Evolutionary conservation across 2,797 vertebrate species (phyloP).

Genomic region (Gymnopithys bicolor): DNA sequence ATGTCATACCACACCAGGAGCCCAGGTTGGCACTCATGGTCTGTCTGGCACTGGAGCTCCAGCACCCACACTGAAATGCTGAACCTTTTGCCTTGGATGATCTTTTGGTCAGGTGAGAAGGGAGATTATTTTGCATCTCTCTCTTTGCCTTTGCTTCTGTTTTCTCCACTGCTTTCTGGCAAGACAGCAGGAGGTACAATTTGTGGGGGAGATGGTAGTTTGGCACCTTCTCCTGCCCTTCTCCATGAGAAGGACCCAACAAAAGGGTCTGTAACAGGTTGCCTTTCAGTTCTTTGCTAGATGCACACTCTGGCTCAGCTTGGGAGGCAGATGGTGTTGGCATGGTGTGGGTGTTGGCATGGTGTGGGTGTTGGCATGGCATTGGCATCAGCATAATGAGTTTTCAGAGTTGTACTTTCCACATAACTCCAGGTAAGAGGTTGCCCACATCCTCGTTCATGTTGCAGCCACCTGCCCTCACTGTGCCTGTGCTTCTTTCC

Average conservation of each 20-base stretch:
- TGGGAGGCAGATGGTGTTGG: neutral
- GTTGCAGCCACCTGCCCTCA: neutral
- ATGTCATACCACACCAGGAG: neutral
- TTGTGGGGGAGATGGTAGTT: neutral
- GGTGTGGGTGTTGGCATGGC: neutral
- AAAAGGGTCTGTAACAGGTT: neutral
- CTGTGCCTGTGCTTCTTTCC: neutral
- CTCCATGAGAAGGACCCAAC: neutral
- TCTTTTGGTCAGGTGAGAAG: neutral
- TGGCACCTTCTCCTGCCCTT: neutral
- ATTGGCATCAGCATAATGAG: rapidly evolving
- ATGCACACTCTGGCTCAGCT: neutral
- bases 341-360: no score
- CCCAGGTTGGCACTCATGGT: neutral
- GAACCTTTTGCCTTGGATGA: neutral
- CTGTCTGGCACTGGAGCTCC: neutral
- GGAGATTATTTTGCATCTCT: neutral
- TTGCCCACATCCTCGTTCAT: neutral
- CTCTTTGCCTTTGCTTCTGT: neutral
- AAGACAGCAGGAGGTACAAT: neutral
- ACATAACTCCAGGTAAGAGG: neutral
- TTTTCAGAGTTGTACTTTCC: neutral
- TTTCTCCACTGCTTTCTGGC: neutral
- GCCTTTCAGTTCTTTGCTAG: neutral
- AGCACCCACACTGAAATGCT: neutral